These are phyloP conservation scores for Dorcus hopei DNA, from an alignment of 2,888 invertebrate species.

Conservation along the genomic window DNA sequence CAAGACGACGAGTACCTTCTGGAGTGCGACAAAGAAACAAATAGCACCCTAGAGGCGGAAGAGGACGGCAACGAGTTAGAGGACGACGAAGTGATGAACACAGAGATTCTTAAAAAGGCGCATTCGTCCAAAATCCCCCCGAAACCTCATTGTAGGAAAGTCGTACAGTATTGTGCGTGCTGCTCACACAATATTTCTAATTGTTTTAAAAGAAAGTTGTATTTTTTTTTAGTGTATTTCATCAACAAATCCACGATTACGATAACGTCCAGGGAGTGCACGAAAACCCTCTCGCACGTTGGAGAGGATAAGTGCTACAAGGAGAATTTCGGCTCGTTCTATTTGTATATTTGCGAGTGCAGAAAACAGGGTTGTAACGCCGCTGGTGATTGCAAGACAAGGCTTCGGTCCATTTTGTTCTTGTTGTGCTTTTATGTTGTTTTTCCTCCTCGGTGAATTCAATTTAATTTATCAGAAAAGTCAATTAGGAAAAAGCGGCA, in stretches of 20 bases:
- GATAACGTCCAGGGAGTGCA: slow-evolving; percentile 12
- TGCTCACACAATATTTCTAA: not conserved
- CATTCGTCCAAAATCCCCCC: not conserved
- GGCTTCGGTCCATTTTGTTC: slow-evolving; percentile 12
- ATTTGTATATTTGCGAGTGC: slow-evolving; percentile 18
- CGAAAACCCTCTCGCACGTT: not conserved
- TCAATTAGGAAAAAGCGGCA: too few relatives aligned
- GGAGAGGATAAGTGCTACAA: not conserved
- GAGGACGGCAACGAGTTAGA: not conserved
- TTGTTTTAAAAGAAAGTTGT: not conserved
- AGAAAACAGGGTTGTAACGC: slow-evolving; percentile 20
- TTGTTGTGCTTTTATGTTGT: slow-evolving; percentile 11
- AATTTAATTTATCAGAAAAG: too few relatives aligned
- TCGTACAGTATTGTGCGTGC: not conserved
- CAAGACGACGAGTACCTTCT: not conserved
- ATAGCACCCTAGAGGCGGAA: not conserved
- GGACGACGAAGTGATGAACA: not conserved
- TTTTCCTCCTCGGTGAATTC: slow-evolving; percentile 11
- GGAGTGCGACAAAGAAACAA: not conserved
- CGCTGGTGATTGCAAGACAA: slow-evolving; percentile 5
- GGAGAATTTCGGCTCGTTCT: not conserved
- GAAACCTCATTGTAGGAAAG: slow-evolving; percentile 3
- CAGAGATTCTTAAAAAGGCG: not conserved
- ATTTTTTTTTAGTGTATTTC: slow-evolving; percentile 6
- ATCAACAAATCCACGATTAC: not conserved